phyloP scores from a whole-genome alignment of 1,140 invertebrate species.

The Euura saliciscinereae region DNA sequence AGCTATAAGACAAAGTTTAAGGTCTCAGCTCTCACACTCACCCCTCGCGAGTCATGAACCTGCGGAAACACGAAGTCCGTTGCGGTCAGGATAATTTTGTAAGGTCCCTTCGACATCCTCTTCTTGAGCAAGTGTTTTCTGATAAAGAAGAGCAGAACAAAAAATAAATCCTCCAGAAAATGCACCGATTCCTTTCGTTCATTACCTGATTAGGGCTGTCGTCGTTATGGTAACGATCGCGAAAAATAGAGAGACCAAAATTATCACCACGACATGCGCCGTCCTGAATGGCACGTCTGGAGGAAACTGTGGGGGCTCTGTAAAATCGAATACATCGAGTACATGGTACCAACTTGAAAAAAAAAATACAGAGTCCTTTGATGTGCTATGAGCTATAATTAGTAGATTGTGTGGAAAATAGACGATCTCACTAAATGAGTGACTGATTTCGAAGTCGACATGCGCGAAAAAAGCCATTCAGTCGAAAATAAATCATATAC shows the following conservation, averaged over 20 bases:
- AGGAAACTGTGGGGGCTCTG: constrained; percentile 18
- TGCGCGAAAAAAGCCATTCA: too few relatives aligned
- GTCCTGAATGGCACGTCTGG: constrained; percentile 44
- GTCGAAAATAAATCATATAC: too few relatives aligned
- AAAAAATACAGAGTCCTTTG: too few relatives aligned
- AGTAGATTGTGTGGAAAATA: too few relatives aligned
- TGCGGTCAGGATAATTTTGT: constrained; percentile 76
- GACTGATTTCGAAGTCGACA: too few relatives aligned
- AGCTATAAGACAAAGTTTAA: not conserved
- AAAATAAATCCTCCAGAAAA: not conserved
- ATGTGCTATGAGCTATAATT: too few relatives aligned
- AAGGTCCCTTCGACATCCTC: constrained; percentile 73
- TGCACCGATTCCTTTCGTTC: not conserved
- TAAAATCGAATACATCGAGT: not conserved
- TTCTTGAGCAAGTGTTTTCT: constrained; percentile 71
- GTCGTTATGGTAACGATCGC: constrained; percentile 42
- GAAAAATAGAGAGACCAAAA: constrained; percentile 49
- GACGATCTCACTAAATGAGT: too few relatives aligned
- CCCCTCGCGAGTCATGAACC: constrained; percentile 68
- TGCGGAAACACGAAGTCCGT: constrained; percentile 78
- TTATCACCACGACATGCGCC: constrained; percentile 51
- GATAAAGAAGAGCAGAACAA: constrained; percentile 22
- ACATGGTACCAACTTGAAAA: too few relatives aligned
- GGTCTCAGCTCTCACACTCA: constrained; percentile 47
- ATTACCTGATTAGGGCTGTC: constrained; percentile 46